phyloP scores from a whole-genome alignment of 2,888 invertebrate species.

The Taenaris catops region DNA sequence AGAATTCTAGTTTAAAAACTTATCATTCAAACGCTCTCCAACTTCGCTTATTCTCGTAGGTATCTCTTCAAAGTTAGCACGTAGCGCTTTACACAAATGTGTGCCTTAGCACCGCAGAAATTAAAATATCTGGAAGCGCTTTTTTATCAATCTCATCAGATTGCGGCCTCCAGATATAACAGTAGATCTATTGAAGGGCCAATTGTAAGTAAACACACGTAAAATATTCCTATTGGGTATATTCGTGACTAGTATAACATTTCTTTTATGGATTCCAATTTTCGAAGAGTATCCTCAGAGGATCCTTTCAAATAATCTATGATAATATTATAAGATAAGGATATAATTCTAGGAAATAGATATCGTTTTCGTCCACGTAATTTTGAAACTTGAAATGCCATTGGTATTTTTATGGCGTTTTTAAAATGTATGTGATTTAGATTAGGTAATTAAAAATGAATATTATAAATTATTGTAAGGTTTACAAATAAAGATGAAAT shows the following conservation, averaged over 20 bases:
- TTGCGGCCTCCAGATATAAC: slow-evolving; percentile 13
- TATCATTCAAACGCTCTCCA: slow-evolving; percentile 62
- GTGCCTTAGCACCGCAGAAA: slow-evolving; percentile 47
- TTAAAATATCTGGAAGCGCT: slow-evolving; percentile 38
- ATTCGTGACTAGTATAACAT: slow-evolving; percentile 28
- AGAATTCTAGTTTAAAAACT: slow-evolving; percentile 52
- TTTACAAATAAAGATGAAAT: no score
- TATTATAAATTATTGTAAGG: no score
- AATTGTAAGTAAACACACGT: slow-evolving; percentile 31
- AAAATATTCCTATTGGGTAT: slow-evolving; percentile 28
- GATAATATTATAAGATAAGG: slow-evolving; percentile 21
- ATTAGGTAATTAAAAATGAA: no score
- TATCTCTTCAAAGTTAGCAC: slow-evolving; percentile 66
- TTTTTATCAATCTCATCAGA: slow-evolving; percentile 15
- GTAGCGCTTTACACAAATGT: slow-evolving; percentile 68
- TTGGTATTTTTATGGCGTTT: no score
- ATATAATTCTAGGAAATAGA: no score
- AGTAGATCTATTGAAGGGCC: slow-evolving; percentile 21
- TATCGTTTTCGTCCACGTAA: no score
- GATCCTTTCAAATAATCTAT: slow-evolving; percentile 22
- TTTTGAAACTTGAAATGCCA: no score
- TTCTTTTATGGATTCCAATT: slow-evolving; percentile 28
- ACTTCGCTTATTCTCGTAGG: slow-evolving; percentile 61
- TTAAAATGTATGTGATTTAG: no score
- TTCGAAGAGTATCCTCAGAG: slow-evolving; percentile 23